Base-by-base conservation (phyloP, 2,113 vertebrate species). In the Anguilla japonica region DNA sequence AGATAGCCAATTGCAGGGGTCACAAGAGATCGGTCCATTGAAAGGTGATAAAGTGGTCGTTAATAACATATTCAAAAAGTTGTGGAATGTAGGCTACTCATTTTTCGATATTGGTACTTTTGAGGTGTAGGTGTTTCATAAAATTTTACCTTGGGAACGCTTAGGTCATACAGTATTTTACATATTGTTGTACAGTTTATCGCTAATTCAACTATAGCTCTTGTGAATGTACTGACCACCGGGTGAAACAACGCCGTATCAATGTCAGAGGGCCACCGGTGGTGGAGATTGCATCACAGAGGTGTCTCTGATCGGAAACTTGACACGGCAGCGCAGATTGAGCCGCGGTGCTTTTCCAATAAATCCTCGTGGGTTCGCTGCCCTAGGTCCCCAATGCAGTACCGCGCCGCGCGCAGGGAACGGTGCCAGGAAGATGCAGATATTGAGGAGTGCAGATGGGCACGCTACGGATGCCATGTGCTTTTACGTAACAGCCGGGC, bases 401-500 rank as follows among this genome's bases (percentile, higher is more conserved):
- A 34, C 29, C 13, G 29, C 53, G 15, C 34, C 18, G 60, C 20
- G 60, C 60, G 60, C 18, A 15, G 16, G 81, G 81, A 53, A 5
- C 39, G 1, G 81, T 29, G 82, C 34, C 53, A 80, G 79, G 14
- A 39, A 41, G 79, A 40, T 63, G 82, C 82, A 22, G 67, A 84
- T 5, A 41, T 39, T 50, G 75, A 46, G 34, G 82, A 67, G 79
- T 43, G 67, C 50, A 81, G 82, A 8, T 20, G 67, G 43, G 46
- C 40, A 53, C 84, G 41, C 80, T 86, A 83, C 83, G 87, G 84
- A 87, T 79, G 90, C 89, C 88, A 89, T 92, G 90, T 88, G 92
- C 88, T 63, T 90, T 95, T 94, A 94, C 92, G 85, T 94, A 94
- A 94, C 88, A 93, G 87, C 91, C 92, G 92, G 53, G 56, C 85